Base-by-base conservation (phyloP, 2,113 vertebrate genomes). In the Mormyrus lacerda region DNA sequence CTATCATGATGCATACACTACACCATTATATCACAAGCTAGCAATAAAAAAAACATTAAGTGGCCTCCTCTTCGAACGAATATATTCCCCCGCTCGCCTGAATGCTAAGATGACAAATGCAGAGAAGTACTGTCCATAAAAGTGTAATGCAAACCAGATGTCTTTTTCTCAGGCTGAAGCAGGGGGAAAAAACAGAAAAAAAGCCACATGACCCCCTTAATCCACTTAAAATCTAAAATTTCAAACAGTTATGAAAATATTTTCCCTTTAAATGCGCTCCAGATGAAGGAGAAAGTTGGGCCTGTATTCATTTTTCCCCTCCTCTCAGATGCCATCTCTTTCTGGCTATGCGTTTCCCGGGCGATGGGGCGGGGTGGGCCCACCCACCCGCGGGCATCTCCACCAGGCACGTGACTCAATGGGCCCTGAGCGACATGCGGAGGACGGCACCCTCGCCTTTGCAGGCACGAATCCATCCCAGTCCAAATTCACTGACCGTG, bases 241-340 rank as follows among this genome's bases (percentile, higher is more conserved):
- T 94, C 91, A 93, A 94, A 94, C 92, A 92, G 93, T 94, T 94
- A 92, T 94, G 91, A 95, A 94, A 95, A 95, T 94, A 94, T 94
- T 94, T 94, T 93, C 90, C 90, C 90, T 91, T 90, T 65, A 91
- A 95, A 94, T 94, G 90, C 92, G 90, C 91, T 94, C 91, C 92
- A 95, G 93, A 94, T 93, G 92, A 94, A 88, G 39, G 42, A 88
- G 65, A 90, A 91, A 93, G 91, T 94, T 88, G 51, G 76, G 92
- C 88, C 89, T 90, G 92, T 92, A 27, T 89, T 48, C 58, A 91
- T 89, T 91, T 89, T 92, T 90, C 87, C 89, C 13, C 85, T 31
- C 85, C 85, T 13, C 85, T n/a, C 48, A 86, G n/a, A 42, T 79
- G 85, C 88, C 90, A 88, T 88, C 92, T 89, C 91, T 91, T 87